Evolutionary conservation across 1,140 invertebrate species (phyloP).

Genomic region (Calosoma granatense): DNA sequence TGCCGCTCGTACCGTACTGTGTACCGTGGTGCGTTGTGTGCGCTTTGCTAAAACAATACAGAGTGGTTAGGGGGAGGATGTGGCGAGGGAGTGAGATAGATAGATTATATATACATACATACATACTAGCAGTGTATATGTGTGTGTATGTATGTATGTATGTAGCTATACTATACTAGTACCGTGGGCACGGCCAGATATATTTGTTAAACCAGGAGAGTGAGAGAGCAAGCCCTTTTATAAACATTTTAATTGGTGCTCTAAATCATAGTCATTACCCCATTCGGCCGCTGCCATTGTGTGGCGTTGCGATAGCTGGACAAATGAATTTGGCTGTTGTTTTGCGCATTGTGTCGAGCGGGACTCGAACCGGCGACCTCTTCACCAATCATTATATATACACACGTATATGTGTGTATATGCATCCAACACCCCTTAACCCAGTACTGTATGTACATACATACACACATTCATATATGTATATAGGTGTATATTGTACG

Average conservation of each 20-base stretch:
- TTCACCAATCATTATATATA: neutral
- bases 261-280: conserved; percentile 25
- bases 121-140: no score
- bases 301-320: conserved; percentile 15
- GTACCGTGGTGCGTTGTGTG: no score
- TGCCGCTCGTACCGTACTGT: no score
- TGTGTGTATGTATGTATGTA: no score
- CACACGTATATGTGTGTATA: neutral
- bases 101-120: no score
- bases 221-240: conserved; percentile 16
- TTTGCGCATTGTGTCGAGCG: conserved; percentile 1
- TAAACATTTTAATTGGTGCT: conserved; percentile 25
- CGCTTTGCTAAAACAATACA: conserved; percentile 16
- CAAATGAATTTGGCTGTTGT: conserved; percentile 16
- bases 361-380: conserved; percentile 8
- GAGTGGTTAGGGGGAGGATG: no score
- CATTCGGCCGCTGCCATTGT: conserved; percentile 18
- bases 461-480: neutral
- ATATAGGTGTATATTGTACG: neutral
- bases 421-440: no score
- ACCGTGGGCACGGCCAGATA: no score
- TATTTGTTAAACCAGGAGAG: conserved; percentile 22
- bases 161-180: no score
- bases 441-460: neutral
- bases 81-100: no score